A percentile compares a stretch with the other conserved stretches of the same genome.
Evolutionary conservation across 1,140 invertebrate species (phyloP).

Genomic region (Drosophila arawakana): DNA sequence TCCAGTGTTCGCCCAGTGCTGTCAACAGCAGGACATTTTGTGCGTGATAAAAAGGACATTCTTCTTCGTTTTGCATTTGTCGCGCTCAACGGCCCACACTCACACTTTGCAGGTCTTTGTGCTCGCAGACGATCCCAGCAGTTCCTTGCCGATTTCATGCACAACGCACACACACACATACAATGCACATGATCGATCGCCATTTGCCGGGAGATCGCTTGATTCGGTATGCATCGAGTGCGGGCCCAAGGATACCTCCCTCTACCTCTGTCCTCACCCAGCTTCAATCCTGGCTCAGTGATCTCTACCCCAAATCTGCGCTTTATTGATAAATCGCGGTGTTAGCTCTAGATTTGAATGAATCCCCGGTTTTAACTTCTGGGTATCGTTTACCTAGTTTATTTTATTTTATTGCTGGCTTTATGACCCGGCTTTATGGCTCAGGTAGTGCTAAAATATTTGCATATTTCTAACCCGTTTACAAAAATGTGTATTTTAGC

Average conservation of each 20-base stretch:
- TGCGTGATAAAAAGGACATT: conserved; percentile 43
- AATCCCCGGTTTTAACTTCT: conserved; percentile 57
- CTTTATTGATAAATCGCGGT: conserved; percentile 72
- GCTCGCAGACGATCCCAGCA: conserved; percentile 22
- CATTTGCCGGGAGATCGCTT: background rate
- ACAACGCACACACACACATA: background rate
- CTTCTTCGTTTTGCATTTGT: conserved; percentile 44
- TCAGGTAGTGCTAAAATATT: conserved; percentile 17
- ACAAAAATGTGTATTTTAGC: background rate
- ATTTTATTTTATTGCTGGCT: conserved; percentile 41
- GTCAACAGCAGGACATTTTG: conserved; percentile 58
- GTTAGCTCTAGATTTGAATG: conserved; percentile 71
- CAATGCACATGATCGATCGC: conserved; percentile 49
- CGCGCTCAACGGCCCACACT: conserved; percentile 47
- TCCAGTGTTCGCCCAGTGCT: conserved; percentile 1
- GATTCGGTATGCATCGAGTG: conserved; percentile 63
- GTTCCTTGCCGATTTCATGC: conserved; percentile 32
- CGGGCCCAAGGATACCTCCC: conserved; percentile 1
- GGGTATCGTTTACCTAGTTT: conserved; percentile 28
- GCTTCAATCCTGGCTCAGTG: background rate
- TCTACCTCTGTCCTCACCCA: background rate
- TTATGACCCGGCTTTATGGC: conserved; percentile 61
- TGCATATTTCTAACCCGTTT: background rate
- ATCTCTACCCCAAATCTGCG: conserved; percentile 45
- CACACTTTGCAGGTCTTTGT: conserved; percentile 44